Percentiles rank a stretch among this genome's conserved stretches.
Conservation (phyloP, 2,797 vertebrate genomes). For the Chaunax sp. region DNA sequence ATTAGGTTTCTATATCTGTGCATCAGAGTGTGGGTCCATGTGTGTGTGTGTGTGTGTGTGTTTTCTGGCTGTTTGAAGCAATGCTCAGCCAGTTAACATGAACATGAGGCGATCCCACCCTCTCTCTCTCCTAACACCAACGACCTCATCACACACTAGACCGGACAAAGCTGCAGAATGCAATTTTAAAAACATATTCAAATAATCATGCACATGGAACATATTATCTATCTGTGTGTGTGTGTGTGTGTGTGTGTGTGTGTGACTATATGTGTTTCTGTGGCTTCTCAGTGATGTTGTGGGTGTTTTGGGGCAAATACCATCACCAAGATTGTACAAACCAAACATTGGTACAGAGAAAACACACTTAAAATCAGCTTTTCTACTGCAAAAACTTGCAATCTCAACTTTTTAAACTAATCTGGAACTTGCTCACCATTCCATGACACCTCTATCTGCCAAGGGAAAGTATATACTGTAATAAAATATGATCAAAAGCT, state of each 20-base stretch:
- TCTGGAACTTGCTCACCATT: background rate
- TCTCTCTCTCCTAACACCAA: slow-evolving; percentile 65
- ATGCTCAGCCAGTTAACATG: slow-evolving; percentile 80
- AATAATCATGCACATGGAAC: slow-evolving; percentile 36
- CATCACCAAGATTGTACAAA: too few relatives aligned
- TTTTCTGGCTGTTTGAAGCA: slow-evolving; percentile 67
- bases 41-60: slow-evolving; percentile 26
- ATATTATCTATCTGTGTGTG: slow-evolving; percentile 31
- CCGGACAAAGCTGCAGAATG: slow-evolving; percentile 11
- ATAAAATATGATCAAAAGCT: background rate
- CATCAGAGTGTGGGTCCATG: slow-evolving; percentile 15
- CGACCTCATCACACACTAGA: slow-evolving; percentile 67
- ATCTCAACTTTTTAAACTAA: too few relatives aligned
- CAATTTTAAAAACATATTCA: slow-evolving; percentile 5
- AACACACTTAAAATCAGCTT: too few relatives aligned
- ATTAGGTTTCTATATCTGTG: slow-evolving; percentile 40
- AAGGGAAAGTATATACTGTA: background rate
- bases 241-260: slow-evolving; percentile 4
- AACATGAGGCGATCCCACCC: slow-evolving; percentile 17
- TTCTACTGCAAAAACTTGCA: too few relatives aligned
- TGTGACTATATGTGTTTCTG: slow-evolving; percentile 10
- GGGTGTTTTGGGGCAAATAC: background rate
- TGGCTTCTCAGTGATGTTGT: slow-evolving; percentile 15
- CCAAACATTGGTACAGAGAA: too few relatives aligned
- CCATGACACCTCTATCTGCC: background rate